These are phyloP conservation scores for Nothocercus nigrocapillus DNA, from an alignment of 2,113 vertebrate genomes.

Conservation along the genomic window DNA sequence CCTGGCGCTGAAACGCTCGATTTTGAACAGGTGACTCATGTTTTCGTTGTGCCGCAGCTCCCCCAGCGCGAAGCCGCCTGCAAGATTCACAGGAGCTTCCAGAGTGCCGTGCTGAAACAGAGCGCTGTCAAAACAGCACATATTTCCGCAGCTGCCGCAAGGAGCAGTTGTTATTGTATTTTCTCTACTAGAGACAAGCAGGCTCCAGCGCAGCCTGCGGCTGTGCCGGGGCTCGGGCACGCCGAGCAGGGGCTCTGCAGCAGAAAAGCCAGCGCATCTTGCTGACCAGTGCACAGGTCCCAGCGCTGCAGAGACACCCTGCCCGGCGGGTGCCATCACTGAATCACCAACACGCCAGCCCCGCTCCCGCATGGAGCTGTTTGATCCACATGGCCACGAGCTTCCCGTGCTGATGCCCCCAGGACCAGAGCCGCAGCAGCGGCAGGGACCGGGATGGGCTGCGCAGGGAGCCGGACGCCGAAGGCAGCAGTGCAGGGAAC, in stretches of 20 bases:
- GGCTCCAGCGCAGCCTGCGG: not conserved
- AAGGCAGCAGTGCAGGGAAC: not conserved
- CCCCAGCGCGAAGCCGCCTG: not conserved
- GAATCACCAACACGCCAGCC: too few relatives aligned
- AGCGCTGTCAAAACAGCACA: slow-evolving; percentile 35
- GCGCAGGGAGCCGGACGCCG: not conserved
- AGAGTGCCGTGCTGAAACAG: slow-evolving; percentile 15
- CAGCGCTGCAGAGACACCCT: too few relatives aligned
- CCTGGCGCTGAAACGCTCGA: not conserved
- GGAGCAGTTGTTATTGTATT: slow-evolving; percentile 1
- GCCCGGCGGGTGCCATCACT: too few relatives aligned
- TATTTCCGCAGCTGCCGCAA: slow-evolving; percentile 25
- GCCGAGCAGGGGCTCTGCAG: too few relatives aligned
- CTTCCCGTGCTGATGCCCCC: too few relatives aligned
- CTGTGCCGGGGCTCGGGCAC: rapidly evolving
- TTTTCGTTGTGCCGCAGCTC: not conserved
- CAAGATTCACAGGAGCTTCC: not conserved
- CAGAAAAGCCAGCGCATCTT: not conserved
- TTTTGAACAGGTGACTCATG: not conserved
- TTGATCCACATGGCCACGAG: too few relatives aligned
- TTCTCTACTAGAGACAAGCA: not conserved
- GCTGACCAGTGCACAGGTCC: not conserved
- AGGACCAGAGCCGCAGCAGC: not conserved
- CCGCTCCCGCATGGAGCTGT: too few relatives aligned
- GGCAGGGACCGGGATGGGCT: rapidly evolving